Conservation (phyloP, 2,888 invertebrate species). For the Drosophila austrosaltans region DNA sequence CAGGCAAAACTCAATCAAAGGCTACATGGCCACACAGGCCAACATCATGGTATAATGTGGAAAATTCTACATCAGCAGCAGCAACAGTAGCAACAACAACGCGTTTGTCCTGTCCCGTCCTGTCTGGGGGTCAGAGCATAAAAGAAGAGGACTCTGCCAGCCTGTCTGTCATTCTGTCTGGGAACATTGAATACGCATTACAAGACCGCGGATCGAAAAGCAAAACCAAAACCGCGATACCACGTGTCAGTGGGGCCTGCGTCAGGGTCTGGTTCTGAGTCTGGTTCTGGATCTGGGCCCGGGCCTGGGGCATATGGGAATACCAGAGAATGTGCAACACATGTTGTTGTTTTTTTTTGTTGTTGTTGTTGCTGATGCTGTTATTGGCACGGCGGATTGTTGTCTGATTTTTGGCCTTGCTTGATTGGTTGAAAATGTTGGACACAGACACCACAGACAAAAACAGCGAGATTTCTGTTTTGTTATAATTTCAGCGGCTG, state of each 20-base stretch:
- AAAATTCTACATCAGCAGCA: constrained; percentile 33
- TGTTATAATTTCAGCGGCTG: constrained; percentile 74
- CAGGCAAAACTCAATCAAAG: constrained; percentile 63
- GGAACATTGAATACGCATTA: constrained; percentile 79
- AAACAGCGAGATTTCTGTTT: constrained; percentile 48
- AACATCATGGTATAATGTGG: constrained; percentile 29
- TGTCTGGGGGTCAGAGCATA: constrained; percentile 24
- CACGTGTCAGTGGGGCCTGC: constrained; percentile 78
- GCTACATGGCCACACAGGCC: constrained; percentile 65
- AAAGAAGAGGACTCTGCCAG: constrained; percentile 15
- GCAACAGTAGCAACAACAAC: constrained; percentile 64
- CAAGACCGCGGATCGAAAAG: constrained; percentile 72
- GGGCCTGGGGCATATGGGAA: constrained; percentile 77
- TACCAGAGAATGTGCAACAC: constrained; percentile 68
- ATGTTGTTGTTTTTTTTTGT: constrained; percentile 57
- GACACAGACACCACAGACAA: constrained; percentile 16
- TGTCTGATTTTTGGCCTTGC: constrained; percentile 53
- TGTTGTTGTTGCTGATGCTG: constrained; percentile 32
- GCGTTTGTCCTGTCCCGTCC: constrained; percentile 73
- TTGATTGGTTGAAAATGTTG: constrained; percentile 32
- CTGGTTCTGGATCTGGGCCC: constrained; percentile 71
- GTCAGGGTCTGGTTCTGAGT: constrained; percentile 61
- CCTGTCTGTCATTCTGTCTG: constrained; percentile 58
- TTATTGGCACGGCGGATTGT: constrained; percentile 24
- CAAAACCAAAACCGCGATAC: constrained; percentile 68